These are phyloP conservation scores for Perizoma flavofasciatum DNA, from an alignment of 2,888 invertebrate genomes.

Conservation along the genomic window DNA sequence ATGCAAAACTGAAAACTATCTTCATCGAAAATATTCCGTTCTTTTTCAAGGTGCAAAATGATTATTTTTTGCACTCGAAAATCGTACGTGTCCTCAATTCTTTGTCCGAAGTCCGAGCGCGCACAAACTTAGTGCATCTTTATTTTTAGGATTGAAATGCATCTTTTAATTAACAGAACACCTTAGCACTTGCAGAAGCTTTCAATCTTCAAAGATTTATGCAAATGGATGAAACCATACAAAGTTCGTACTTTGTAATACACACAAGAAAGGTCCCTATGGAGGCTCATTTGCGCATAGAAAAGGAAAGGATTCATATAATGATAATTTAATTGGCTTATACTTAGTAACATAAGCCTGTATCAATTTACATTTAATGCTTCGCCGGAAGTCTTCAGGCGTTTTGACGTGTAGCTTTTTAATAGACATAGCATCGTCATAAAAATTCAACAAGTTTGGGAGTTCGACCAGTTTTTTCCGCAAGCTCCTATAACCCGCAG, in stretches of 20 bases:
- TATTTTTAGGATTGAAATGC: constrained; percentile 13
- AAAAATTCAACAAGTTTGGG: constrained; percentile 4
- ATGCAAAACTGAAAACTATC: no score
- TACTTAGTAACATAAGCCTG: constrained; percentile 8
- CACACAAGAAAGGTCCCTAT: constrained; percentile 6
- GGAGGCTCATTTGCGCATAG: constrained; percentile 11
- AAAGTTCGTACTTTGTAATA: constrained; percentile 12
- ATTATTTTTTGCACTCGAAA: constrained; percentile 1
- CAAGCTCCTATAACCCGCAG: no score
- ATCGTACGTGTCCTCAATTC: constrained; percentile 18
- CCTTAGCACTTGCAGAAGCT: constrained; percentile 12
- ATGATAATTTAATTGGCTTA: constrained; percentile 30
- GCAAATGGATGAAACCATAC: constrained; percentile 14
- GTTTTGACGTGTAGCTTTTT: no score
- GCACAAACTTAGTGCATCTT: constrained; percentile 12
- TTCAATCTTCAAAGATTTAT: constrained; percentile 5
- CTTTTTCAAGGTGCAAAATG: background rate
- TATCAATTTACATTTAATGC: constrained; percentile 29
- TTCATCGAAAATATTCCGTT: background rate
- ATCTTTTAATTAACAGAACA: constrained; percentile 7
- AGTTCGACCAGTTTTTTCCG: no score
- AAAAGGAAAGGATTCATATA: constrained; percentile 25
- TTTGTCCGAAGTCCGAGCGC: background rate
- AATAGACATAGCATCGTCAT: background rate
- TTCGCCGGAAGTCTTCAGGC: constrained; percentile 12